Base-by-base conservation (phyloP, 2,888 invertebrate genomes). In the Galerucella pusilla region DNA sequence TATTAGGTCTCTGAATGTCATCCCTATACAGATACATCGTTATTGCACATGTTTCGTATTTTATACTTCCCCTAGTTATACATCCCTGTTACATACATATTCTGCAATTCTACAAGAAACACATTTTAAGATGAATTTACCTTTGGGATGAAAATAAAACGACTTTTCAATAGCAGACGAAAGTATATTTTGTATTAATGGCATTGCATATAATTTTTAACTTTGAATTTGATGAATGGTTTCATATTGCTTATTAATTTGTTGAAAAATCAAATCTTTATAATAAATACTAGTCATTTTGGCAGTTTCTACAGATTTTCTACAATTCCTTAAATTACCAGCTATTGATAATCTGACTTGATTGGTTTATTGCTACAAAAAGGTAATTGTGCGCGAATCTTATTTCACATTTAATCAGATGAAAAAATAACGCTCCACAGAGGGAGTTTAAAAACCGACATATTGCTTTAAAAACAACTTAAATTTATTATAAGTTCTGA, bases 181-280 rank as follows among this genome's bases (percentile, higher is more conserved):
- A 77, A 77, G 71, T 78, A 77, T 78, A 71, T 76, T 73, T 76
- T 75, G 16, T 72, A 25, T 65, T 72, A 73, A 76, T 75, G 67
- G 20, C 57, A 57, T 20, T 57, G 57, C 11, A 10, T 11, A 57
- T 57, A 57, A 20, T 57, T 57, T 57, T 49, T 20, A 57, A 57
- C 2, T 16, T 16, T 11, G 10, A 11, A 57, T 20, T 57, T 20
- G 16, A 57, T 2, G 9, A 57, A 49, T 49, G 0, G 20, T 10
- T 57, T 20, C 57, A 57, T 57, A 57, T 57, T 57, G 57, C 57
- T 57, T 57, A 57, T 57, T 57, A 20, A 20, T 20, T 57, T 54
- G 14, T 12, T 11, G 54, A n/a, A 54, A 54, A 54, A 54, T n/a
- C 49, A 49, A 14, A 49, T 12, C 14, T 4, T 49, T 49, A 12